Conservation (phyloP, 2,113 vertebrate genomes). For the Ictidomys tridecemlineatus region DNA sequence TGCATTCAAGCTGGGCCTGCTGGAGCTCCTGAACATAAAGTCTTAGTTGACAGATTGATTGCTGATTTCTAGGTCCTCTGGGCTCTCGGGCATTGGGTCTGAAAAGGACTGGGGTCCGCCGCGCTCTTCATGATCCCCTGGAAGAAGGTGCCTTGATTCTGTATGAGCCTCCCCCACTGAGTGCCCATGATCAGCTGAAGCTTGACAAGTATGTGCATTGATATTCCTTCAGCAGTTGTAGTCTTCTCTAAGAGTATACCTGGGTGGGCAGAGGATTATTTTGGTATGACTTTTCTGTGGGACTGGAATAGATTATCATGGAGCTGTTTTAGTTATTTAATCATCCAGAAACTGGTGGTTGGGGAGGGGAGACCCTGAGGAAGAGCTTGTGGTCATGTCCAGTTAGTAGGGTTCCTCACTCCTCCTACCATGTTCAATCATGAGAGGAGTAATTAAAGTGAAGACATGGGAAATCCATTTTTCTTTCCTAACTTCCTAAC, state of each 20-base stretch:
- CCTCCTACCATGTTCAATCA: not conserved
- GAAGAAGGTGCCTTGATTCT: constrained; percentile 96
- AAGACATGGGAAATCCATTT: not conserved
- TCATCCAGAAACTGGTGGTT: constrained; percentile 91
- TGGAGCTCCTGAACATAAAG: not conserved
- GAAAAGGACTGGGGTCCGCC: constrained; percentile 92
- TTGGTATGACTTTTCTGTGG: not conserved
- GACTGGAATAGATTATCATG: not conserved
- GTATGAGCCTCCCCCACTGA: constrained; percentile 92
- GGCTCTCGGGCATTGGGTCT: constrained; percentile 94
- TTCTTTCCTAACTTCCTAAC: not conserved
- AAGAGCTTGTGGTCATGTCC: constrained; percentile 86
- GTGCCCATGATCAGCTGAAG: constrained; percentile 95
- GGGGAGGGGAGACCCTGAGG: constrained; percentile 93
- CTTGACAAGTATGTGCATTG: constrained; percentile 94
- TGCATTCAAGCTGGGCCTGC: not conserved
- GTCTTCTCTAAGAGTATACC: not conserved
- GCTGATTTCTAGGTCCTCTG: constrained; percentile 90
- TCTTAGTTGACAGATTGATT: constrained; percentile 1
- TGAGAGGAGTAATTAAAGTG: not conserved
- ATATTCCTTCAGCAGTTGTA: constrained; percentile 36
- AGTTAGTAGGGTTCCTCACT: not conserved
- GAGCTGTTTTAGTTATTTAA: not conserved
- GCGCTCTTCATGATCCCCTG: constrained; percentile 95
- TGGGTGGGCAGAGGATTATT: not conserved